Percentiles rank a stretch among this genome's conserved stretches.
Conservation (phyloP, 2,888 invertebrate genomes). For the Parelbella ahira region DNA sequence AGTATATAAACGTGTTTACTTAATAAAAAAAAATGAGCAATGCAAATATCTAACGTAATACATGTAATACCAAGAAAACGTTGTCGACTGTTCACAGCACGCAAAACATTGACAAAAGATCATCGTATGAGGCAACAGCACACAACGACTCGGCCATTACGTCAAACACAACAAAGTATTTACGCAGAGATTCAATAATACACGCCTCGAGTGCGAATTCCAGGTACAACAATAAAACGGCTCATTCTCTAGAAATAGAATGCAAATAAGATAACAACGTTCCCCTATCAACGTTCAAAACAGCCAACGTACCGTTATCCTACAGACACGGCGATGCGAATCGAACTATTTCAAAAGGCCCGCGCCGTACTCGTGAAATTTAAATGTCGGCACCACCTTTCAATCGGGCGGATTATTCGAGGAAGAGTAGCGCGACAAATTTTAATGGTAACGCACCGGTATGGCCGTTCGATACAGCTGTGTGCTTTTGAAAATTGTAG, state of each 20-base stretch:
- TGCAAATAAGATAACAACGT: slow-evolving; percentile 44
- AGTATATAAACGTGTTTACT: too few species aligned
- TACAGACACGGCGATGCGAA: slow-evolving; percentile 34
- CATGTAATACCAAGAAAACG: too few species aligned
- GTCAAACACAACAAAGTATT: slow-evolving; percentile 26
- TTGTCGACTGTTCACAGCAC: neutral
- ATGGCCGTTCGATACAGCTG: slow-evolving; percentile 20
- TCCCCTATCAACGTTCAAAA: slow-evolving; percentile 41
- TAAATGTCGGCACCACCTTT: slow-evolving; percentile 34
- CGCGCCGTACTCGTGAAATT: slow-evolving; percentile 28
- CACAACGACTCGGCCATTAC: slow-evolving; percentile 10
- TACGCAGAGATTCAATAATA: slow-evolving; percentile 29
- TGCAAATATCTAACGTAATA: too few species aligned
- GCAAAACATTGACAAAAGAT: slow-evolving; percentile 8
- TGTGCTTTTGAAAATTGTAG: slow-evolving; percentile 31
- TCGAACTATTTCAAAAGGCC: slow-evolving; percentile 30
- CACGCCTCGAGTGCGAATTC: slow-evolving; percentile 36
- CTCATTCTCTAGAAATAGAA: slow-evolving; percentile 45
- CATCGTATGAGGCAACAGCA: neutral
- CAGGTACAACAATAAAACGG: slow-evolving; percentile 41
- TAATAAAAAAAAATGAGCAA: too few species aligned
- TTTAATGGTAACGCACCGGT: slow-evolving; percentile 25
- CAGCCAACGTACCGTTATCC: slow-evolving; percentile 46
- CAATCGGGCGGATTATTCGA: slow-evolving; percentile 40
- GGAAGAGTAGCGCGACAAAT: slow-evolving; percentile 29